These are phyloP conservation scores for Pachyramphus minor DNA, from an alignment of 2,113 vertebrate species.

Conservation along the genomic window DNA sequence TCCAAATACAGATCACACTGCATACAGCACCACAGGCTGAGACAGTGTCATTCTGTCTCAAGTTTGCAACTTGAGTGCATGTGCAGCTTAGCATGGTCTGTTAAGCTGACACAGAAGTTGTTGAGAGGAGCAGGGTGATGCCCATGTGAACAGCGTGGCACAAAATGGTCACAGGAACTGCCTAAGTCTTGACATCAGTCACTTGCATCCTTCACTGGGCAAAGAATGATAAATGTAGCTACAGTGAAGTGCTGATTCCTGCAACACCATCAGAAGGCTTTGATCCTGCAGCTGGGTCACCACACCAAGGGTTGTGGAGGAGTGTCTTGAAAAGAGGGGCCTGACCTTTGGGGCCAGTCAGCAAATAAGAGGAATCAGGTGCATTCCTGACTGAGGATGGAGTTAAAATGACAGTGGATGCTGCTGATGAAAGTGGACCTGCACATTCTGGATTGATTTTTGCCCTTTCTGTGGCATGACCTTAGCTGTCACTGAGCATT, in stretches of 20 bases:
- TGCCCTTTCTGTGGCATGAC: not conserved
- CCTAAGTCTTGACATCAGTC: not conserved
- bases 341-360: not conserved
- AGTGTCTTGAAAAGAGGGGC: not conserved
- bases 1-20: not conserved
- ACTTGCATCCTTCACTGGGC: rapidly evolving
- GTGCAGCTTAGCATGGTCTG: too few relatives aligned
- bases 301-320: not conserved
- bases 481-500: not conserved
- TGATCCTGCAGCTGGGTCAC: not conserved
- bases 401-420: not conserved
- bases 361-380: not conserved
- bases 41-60: not conserved
- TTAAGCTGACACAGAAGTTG: not conserved
- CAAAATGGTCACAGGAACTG: not conserved
- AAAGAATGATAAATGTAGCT: not conserved
- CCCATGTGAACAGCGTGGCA: not conserved
- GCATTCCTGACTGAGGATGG: not conserved
- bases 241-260: not conserved
- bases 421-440: not conserved
- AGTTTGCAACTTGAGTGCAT: not conserved
- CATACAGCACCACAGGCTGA: not conserved
- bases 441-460: not conserved
- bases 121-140: not conserved
- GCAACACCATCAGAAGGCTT: not conserved